Percentiles rank a stretch among this genome's conserved stretches.
Conservation (phyloP, 2,888 invertebrate species). For the Tricholauxania praeusta region DNA sequence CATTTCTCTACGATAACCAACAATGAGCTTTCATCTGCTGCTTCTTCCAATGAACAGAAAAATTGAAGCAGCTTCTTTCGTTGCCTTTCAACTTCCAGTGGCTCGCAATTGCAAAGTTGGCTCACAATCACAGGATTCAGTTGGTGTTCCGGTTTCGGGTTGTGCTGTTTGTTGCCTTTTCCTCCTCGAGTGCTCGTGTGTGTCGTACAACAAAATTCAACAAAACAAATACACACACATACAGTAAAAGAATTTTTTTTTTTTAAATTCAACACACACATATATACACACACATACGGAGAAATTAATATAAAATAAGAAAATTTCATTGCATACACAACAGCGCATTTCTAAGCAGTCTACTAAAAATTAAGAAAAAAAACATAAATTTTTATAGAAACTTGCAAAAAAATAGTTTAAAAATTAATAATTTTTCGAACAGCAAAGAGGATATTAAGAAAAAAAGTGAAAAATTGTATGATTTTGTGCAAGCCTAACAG, state of each 20-base stretch:
- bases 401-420: not conserved
- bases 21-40: conserved; percentile 16
- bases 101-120: conserved; percentile 36
- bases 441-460: too few species aligned
- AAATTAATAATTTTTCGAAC: conserved; percentile 7
- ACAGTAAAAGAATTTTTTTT: conserved; percentile 30
- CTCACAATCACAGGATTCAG: conserved; percentile 57
- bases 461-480: too few species aligned
- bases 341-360: conserved; percentile 24
- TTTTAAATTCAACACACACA: conserved; percentile 21
- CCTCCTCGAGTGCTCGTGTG: conserved; percentile 58
- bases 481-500: too few species aligned
- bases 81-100: conserved; percentile 53
- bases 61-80: not conserved
- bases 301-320: conserved; percentile 11
- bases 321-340: conserved; percentile 28
- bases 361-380: not conserved
- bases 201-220: conserved; percentile 45
- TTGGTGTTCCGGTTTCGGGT: conserved; percentile 70
- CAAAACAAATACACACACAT: conserved; percentile 36
- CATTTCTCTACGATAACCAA: too few species aligned
- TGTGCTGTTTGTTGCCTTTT: conserved; percentile 70
- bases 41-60: conserved; percentile 25
- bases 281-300: conserved; percentile 22
- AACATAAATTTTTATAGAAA: not conserved